These are phyloP conservation scores for Lasioglossum pauxillum DNA, from an alignment of 2,888 invertebrate genomes.

Conservation along the genomic window DNA sequence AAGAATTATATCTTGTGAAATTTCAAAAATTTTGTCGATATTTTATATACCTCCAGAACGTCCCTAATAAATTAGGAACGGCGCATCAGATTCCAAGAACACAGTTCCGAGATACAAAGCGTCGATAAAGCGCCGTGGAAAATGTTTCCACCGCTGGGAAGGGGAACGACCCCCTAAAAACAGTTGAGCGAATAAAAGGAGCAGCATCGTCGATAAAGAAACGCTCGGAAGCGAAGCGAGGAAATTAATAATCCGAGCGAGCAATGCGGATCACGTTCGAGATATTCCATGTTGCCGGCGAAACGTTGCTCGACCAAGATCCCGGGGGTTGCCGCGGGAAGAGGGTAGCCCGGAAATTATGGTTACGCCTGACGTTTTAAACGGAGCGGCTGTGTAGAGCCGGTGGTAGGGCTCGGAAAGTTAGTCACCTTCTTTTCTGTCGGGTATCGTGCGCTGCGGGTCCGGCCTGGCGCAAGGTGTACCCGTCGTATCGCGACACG, in stretches of 20 bases:
- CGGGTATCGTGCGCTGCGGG: constrained; percentile 25
- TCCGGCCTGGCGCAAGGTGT: constrained; percentile 8
- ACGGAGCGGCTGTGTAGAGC: background rate
- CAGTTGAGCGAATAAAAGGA: background rate
- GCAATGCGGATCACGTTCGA: constrained; percentile 44
- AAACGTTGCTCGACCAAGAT: background rate
- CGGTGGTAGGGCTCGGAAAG: constrained; percentile 12
- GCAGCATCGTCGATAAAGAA: constrained; percentile 34
- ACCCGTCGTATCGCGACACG: constrained; percentile 13
- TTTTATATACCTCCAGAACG: too few species aligned
- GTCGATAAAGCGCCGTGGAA: background rate
- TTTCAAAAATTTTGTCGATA: too few species aligned
- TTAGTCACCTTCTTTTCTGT: constrained; percentile 45
- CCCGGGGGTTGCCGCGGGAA: background rate
- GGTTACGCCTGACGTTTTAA: constrained; percentile 52
- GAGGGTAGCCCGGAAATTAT: constrained; percentile 52
- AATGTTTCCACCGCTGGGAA: background rate
- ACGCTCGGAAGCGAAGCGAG: constrained; percentile 27
- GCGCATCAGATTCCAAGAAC: too few species aligned
- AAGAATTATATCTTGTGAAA: too few species aligned
- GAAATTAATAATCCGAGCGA: constrained; percentile 55
- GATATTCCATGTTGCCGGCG: constrained; percentile 31
- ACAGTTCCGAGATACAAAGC: background rate
- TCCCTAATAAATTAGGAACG: too few species aligned
- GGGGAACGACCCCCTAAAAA: constrained; percentile 14